Evolutionary conservation across 2,888 invertebrate genomes (phyloP).

Genomic region (Pollenia angustigena): DNA sequence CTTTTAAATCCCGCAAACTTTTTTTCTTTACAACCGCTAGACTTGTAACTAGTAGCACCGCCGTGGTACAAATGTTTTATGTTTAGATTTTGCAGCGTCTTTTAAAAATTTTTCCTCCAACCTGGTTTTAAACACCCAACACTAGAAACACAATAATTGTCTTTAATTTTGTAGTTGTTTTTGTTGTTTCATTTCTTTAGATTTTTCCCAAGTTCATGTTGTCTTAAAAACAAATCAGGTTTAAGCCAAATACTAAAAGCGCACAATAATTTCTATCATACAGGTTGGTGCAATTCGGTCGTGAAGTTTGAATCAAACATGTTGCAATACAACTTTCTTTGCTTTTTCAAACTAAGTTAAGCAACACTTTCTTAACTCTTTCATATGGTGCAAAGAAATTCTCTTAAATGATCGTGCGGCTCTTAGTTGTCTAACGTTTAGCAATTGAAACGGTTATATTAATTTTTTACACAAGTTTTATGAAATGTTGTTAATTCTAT

Average conservation of each 20-base stretch:
- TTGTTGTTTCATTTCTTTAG: conserved; percentile 66
- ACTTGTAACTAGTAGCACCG: conserved; percentile 82
- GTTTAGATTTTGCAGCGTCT: conserved; percentile 83
- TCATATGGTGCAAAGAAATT: not conserved
- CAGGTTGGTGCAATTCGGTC: not conserved
- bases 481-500: too few relatives aligned
- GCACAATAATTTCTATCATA: conserved; percentile 48
- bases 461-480: too few relatives aligned
- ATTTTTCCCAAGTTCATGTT: conserved; percentile 72
- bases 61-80: conserved; percentile 84
- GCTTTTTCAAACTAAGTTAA: conserved; percentile 18
- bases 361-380: conserved; percentile 62
- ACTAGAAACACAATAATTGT: conserved; percentile 57
- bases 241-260: conserved; percentile 41
- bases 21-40: conserved; percentile 71
- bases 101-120: conserved; percentile 83
- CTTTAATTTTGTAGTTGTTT: conserved; percentile 23
- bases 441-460: too few relatives aligned
- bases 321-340: conserved; percentile 62
- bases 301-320: conserved; percentile 51
- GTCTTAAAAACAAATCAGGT: conserved; percentile 53
- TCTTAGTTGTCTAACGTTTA: not conserved
- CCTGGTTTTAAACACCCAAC: conserved; percentile 68
- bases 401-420: conserved; percentile 24
- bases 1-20: conserved; percentile 46